Evolutionary conservation across 1,140 invertebrate genomes (phyloP).

Genomic region (Drosophila micromelanica): DNA sequence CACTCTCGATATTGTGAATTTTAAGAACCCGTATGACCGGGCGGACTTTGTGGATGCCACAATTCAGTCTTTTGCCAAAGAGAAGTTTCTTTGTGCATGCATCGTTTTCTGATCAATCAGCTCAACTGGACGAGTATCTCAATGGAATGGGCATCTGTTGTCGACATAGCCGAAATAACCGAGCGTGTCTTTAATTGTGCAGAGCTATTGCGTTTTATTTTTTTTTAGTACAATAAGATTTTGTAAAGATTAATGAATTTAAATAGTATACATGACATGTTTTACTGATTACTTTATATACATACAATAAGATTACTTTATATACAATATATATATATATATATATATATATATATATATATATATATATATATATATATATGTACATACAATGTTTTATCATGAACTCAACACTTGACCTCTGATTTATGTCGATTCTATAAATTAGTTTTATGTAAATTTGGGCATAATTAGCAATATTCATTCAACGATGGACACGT

Average conservation of each 20-base stretch:
- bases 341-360: too few relatives aligned
- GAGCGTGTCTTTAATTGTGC: not conserved
- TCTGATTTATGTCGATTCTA: not conserved
- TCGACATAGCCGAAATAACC: not conserved
- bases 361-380: too few relatives aligned
- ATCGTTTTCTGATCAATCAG: too few relatives aligned
- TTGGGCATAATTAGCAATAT: conserved; percentile 9
- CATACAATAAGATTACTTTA: too few relatives aligned
- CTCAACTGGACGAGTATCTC: not conserved
- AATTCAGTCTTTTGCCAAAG: not conserved
- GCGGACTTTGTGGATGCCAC: not conserved
- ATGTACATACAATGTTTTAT: too few relatives aligned
- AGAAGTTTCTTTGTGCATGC: not conserved
- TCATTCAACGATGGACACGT: not conserved
- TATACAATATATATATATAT: too few relatives aligned
- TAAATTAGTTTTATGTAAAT: not conserved
- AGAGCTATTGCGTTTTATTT: not conserved
- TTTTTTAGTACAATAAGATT: too few relatives aligned
- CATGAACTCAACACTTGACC: not conserved
- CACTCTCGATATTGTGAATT: not conserved
- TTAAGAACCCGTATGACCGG: not conserved
- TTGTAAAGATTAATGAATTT: too few relatives aligned
- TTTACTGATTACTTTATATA: too few relatives aligned
- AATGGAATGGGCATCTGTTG: too few relatives aligned
- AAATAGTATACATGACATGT: too few relatives aligned